Base-by-base conservation (phyloP, 1,140 invertebrate genomes). In the Ctenoplectra terminalis region DNA sequence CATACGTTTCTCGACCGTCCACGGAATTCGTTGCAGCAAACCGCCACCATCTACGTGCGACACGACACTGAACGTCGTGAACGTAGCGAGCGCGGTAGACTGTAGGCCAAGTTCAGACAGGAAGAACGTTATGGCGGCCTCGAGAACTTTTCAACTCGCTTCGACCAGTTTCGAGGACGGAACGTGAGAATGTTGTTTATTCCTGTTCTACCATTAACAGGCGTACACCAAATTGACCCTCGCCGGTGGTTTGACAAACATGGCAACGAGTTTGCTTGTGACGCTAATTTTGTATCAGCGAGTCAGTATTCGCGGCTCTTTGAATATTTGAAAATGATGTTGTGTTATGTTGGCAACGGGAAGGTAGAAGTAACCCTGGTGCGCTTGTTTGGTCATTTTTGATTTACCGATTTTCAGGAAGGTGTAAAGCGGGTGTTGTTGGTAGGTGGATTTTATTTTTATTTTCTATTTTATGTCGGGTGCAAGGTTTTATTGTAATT, bases 41-140 rank as follows among this genome's bases (percentile, higher is more conserved):
- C 71, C 77, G 79, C 74, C 75, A 46, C 79, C 50, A 58, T 56
- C 43, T 40, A 72, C 60, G 75, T 31, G 60, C 80, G 58, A 74
- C 48, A 63, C 87, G 60, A 83, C 78, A 88, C 87, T 88, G 78
- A 71, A 40, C 23, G 67, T 20, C 56, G 50, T 54, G 48, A 75
- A 61, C 15, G 71, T 81, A 69, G 64, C 81, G 34, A 72, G 72
- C 85, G 66, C 54, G 60, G 13, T 34, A 60, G 29, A 74, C 81
- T 58, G 61, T 58, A 74, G 56, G 83, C 76, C 84, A 89, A 88
- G 81, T 88, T 88, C 86, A 86, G 72, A 70, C 84, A 79, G 81
- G 82, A 86, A 86, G 73, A 69, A 76, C 56, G n/a, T 54, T 54
- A 76, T 73, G 60, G 75, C 64, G 77, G 64, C 69, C 82, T 80